Evolutionary conservation across 2,888 invertebrate species (phyloP).

Genomic region (Tenthredo livida): DNA sequence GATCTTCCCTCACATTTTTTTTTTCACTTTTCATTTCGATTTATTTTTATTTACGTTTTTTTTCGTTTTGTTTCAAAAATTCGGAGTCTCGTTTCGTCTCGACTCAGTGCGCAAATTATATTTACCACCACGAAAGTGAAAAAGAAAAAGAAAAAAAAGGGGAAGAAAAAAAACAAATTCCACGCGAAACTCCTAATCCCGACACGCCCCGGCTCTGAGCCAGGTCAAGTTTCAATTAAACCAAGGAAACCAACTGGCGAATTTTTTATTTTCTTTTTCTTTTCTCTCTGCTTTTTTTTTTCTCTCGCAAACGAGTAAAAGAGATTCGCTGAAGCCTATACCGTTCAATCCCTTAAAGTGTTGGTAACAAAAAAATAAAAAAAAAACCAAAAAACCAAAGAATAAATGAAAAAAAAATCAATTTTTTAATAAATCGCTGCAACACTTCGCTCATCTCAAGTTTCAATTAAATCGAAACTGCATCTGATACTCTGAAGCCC

Average conservation of each 20-base stretch:
- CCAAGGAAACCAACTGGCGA: slow-evolving; percentile 34
- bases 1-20: neutral
- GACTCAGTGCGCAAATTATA: neutral
- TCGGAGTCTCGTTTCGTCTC: neutral
- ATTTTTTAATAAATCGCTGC: neutral
- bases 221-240: slow-evolving; percentile 45
- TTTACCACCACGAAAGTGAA: neutral
- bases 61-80: neutral
- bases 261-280: neutral
- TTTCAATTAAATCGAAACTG: slow-evolving; percentile 37
- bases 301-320: neutral
- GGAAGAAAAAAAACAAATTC: neutral
- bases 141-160: neutral
- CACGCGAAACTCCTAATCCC: neutral
- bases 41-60: neutral
- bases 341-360: neutral
- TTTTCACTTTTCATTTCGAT: neutral
- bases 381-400: neutral
- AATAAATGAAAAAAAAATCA: neutral
- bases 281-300: neutral
- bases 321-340: neutral
- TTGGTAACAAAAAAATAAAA: neutral
- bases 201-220: neutral
- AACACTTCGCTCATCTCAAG: neutral
- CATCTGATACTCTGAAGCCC: neutral